phyloP scores from a whole-genome alignment of 1,140 invertebrate genomes.

The Pteromalus puparum region DNA sequence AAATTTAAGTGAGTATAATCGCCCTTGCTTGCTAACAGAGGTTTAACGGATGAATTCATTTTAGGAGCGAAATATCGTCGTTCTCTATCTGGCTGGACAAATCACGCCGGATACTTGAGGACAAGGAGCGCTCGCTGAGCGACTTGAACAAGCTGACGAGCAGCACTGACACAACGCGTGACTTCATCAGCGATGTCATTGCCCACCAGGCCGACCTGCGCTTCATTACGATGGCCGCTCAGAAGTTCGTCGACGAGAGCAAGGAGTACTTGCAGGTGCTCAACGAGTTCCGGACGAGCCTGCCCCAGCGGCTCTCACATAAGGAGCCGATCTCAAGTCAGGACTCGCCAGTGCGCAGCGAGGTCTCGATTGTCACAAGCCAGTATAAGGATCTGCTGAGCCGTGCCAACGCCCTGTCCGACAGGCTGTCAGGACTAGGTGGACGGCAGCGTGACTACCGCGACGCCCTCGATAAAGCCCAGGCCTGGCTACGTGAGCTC shows the following conservation, averaged over 20 bases:
- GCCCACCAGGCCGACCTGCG: slow-evolving; percentile 95
- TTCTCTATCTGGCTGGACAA: slow-evolving; percentile 91
- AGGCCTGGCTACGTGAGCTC: slow-evolving; percentile 87
- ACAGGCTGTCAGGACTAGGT: slow-evolving; percentile 85
- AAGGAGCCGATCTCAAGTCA: slow-evolving; percentile 81
- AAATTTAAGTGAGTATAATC: slow-evolving; percentile 83
- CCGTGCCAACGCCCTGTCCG: slow-evolving; percentile 88
- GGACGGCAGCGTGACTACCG: slow-evolving; percentile 88
- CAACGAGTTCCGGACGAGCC: slow-evolving; percentile 89
- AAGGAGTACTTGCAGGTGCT: slow-evolving; percentile 89
- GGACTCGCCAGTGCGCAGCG: slow-evolving; percentile 82
- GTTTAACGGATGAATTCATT: not conserved
- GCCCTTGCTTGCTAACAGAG: too few species aligned
- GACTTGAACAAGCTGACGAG: slow-evolving; percentile 85
- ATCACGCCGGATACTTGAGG: slow-evolving; percentile 86
- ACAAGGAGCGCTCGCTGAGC: slow-evolving; percentile 89
- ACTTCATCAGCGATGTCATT: slow-evolving; percentile 95
- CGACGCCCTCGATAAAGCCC: slow-evolving; percentile 89
- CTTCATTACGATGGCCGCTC: slow-evolving; percentile 95
- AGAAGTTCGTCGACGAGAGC: slow-evolving; percentile 96
- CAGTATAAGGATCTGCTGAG: slow-evolving; percentile 86
- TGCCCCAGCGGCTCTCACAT: slow-evolving; percentile 87
- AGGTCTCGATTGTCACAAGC: slow-evolving; percentile 82
- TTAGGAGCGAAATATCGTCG: slow-evolving; percentile 84
- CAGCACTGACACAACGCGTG: slow-evolving; percentile 85